Evolutionary conservation across 2,113 vertebrate species (phyloP).

Genomic region (Opisthocomus hoazin): DNA sequence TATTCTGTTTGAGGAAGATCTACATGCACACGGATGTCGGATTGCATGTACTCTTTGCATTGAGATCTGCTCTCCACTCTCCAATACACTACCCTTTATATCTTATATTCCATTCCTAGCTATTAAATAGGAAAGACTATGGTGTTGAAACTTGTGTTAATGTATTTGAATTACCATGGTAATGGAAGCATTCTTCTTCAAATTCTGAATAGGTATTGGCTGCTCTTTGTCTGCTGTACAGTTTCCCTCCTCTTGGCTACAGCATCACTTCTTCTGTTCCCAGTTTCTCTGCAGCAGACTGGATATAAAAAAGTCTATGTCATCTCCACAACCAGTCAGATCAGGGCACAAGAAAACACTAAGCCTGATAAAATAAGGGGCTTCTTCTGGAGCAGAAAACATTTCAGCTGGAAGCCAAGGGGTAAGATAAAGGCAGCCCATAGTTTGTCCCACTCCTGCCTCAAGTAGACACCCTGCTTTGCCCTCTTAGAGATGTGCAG

Average conservation of each 20-base stretch:
- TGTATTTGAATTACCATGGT: not conserved
- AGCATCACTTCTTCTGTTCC: not conserved
- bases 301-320: not conserved
- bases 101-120: not conserved
- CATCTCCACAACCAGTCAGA: not conserved
- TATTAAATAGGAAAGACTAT: not conserved
- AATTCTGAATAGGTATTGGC: not conserved
- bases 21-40: accelerated
- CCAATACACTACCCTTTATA: not conserved
- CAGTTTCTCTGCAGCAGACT: not conserved
- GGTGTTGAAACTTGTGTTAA: not conserved
- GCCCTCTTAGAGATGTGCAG: not conserved
- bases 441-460: not conserved
- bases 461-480: not conserved
- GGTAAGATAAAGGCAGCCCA: not conserved
- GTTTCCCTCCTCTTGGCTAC: not conserved
- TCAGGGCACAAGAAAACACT: not conserved
- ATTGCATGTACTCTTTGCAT: not conserved
- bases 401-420: not conserved
- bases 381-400: not conserved
- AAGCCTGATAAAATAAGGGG: not conserved
- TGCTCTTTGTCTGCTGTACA: not conserved
- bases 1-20: not conserved
- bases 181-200: not conserved
- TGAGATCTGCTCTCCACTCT: not conserved